A percentile compares a stretch with the other conserved stretches of the same genome.
Evolutionary conservation across 2,797 vertebrate genomes (phyloP).

Genomic region (Rallus crepitans): DNA sequence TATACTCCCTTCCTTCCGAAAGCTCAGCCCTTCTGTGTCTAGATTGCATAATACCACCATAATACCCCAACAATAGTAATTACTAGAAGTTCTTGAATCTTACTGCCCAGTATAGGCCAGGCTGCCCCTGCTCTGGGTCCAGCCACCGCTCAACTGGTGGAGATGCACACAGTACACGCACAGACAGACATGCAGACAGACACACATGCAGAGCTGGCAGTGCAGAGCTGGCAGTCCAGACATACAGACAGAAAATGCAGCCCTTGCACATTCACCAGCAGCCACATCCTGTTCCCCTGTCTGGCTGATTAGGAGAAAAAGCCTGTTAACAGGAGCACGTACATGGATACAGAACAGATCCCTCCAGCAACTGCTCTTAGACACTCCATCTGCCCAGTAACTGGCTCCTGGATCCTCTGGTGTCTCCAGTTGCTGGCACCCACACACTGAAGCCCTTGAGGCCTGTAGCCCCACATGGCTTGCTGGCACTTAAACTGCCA

Average conservation of each 20-base stretch:
- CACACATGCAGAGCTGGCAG: neutral
- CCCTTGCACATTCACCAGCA: neutral
- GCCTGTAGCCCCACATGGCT: fast-evolving
- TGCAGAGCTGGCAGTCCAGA: neutral
- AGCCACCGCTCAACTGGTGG: neutral
- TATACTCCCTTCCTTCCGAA: neutral
- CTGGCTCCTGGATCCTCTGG: neutral
- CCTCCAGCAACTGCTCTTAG: neutral
- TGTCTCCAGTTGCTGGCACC: neutral
- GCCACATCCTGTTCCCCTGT: neutral
- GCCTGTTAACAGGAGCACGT: neutral
- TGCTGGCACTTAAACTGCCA: neutral
- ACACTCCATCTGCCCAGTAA: neutral
- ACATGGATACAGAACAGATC: neutral
- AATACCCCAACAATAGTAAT: neutral
- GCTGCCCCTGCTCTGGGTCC: neutral
- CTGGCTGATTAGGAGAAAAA: neutral
- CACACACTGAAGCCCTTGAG: neutral
- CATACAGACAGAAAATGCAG: neutral
- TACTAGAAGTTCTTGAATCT: neutral
- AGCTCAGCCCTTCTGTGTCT: neutral
- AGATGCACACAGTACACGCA: neutral
- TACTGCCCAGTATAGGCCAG: neutral
- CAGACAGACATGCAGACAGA: too few relatives aligned
- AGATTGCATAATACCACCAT: neutral